Percentiles rank a stretch among this genome's conserved stretches.
phyloP scores from a whole-genome alignment of 1,140 invertebrate genomes.

The Ceratosolen fusciceps region DNA sequence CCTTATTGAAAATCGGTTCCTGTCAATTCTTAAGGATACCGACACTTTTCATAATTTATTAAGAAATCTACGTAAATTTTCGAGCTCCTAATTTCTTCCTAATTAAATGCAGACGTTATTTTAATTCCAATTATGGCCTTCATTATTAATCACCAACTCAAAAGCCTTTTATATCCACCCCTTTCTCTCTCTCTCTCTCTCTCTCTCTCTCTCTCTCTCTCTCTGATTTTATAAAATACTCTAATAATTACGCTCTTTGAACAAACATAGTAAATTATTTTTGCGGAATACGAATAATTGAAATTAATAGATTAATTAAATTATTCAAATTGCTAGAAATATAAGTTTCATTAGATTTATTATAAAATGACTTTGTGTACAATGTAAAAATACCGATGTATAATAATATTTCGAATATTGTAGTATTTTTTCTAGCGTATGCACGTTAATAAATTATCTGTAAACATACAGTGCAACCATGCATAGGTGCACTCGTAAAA shows the following conservation, averaged over 20 bases:
- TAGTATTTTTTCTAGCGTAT: not conserved
- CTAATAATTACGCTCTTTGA: not conserved
- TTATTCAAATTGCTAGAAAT: too few relatives aligned
- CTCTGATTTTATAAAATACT: too few relatives aligned
- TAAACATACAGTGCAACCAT: too few relatives aligned
- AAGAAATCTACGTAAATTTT: not conserved
- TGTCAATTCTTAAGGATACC: not conserved
- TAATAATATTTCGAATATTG: not conserved
- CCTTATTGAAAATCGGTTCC: not conserved
- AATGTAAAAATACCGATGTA: not conserved
- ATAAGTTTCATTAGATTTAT: too few relatives aligned
- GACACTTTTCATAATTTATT: not conserved
- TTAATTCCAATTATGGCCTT: too few relatives aligned
- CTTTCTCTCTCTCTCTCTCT: not conserved
- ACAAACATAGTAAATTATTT: not conserved
- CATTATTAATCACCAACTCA: not conserved
- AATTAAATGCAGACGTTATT: not conserved
- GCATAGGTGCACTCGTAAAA: too few relatives aligned
- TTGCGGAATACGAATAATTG: not conserved
- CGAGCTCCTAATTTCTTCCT: not conserved
- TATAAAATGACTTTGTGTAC: too few relatives aligned
- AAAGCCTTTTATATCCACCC: not conserved
- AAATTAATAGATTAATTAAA: too few relatives aligned
- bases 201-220: too few relatives aligned
- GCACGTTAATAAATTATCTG: too few relatives aligned